Percentiles rank a stretch among this genome's conserved stretches.
These are phyloP conservation scores for Plecotus auritus DNA, from an alignment of 2,113 vertebrate species.

Conservation along the genomic window DNA sequence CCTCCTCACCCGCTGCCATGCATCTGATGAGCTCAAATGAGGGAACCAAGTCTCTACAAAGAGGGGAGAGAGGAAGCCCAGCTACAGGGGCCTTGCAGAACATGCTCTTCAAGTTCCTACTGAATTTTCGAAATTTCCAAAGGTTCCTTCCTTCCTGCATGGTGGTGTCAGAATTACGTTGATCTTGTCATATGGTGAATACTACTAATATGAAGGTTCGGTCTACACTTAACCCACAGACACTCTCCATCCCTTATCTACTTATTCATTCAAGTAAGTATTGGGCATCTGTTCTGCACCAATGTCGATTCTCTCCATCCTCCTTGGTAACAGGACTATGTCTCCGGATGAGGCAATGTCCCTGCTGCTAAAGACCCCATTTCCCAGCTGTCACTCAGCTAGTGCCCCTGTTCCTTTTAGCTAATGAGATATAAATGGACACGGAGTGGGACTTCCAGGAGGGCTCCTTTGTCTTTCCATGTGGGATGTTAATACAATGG, in stretches of 20 bases:
- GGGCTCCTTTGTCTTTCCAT: neutral
- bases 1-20: rapidly evolving
- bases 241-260: neutral
- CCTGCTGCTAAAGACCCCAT: neutral
- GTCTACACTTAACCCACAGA: neutral
- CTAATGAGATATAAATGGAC: neutral
- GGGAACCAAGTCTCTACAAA: neutral
- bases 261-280: neutral
- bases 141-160: neutral
- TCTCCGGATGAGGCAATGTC: neutral
- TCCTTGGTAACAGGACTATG: neutral
- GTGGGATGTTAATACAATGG: neutral
- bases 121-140: neutral
- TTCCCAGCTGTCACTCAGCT: neutral
- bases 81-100: neutral
- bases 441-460: neutral
- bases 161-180: neutral
- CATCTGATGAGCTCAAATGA: neutral
- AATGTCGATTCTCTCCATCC: neutral
- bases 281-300: neutral
- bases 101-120: neutral
- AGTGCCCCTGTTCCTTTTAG: neutral
- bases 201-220: neutral
- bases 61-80: neutral
- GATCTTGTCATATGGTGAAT: neutral